Base-by-base conservation (phyloP, 2,888 invertebrate species). In the Cabera pusaria region DNA sequence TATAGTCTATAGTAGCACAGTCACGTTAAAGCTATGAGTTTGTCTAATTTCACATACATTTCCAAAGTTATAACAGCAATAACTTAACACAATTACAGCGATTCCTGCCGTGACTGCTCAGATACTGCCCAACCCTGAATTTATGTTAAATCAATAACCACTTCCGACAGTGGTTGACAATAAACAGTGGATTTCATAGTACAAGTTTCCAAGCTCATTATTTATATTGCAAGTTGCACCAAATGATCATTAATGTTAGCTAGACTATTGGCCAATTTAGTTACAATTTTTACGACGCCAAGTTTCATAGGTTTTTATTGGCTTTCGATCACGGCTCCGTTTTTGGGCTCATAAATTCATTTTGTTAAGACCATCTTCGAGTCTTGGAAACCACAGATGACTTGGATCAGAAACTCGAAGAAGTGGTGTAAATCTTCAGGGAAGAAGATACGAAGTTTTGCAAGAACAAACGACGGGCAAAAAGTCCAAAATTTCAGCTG, bases 211-310 rank as follows among this genome's bases (percentile, higher is more conserved):
- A 44, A 31, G 27, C 45, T 44, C 43, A 38, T 51, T 43, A 51
- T 39, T 48, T 33, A 45, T 44, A 44, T 36, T 45, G 38, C 43
- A 48, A 48, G 33, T 43, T 51, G 43, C 44, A 36, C 32, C 26
- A 23, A 40, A 19, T 28, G 22, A 21, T 33, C 26, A 18, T 31
- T 44, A 37, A 41, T 40, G 33, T 44, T 49, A 23, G 33, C 42
- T 49, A 23, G 32, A 27, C 21, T 6, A 36, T 21, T 40, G 8
- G 7, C 27, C 6, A 31, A 36, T 36, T 38, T 44, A 21, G 35
- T 25, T 22, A 24, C 41, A 34, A 31, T 40, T 39, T 46, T 50
- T 36, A 39, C 41, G 41, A 37, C 32, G 23, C 26, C 18, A 34
- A 44, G 35, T 45, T 47, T 33, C 18, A 25, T 9, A 36, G 45